Evolutionary conservation across 2,888 invertebrate species (phyloP).

Genomic region (Nephrocerus scutellatus): DNA sequence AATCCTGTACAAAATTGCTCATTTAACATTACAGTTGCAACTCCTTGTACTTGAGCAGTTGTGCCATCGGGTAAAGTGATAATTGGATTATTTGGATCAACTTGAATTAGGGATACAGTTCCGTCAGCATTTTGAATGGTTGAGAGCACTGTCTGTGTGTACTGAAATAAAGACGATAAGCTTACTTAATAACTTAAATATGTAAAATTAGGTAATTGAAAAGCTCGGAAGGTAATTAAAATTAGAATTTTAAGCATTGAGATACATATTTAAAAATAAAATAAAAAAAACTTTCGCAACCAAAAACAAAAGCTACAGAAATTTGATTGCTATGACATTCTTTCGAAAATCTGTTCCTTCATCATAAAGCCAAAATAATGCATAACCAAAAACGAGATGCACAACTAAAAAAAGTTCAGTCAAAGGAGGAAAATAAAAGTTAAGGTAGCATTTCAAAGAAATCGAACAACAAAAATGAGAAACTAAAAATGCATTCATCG

Average conservation of each 20-base stretch:
- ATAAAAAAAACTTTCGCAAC: constrained; percentile 10
- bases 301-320: constrained; percentile 16
- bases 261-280: constrained; percentile 4
- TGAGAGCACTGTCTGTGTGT: constrained; percentile 85
- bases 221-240: no score
- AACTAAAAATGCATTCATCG: constrained; percentile 13
- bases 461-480: constrained; percentile 13
- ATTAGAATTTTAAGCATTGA: no score
- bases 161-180: constrained; percentile 49
- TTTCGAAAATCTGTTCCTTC: no score
- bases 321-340: no score
- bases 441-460: no score
- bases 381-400: constrained; percentile 10
- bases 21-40: constrained; percentile 39
- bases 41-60: constrained; percentile 83
- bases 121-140: constrained; percentile 96
- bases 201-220: neutral
- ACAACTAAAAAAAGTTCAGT: constrained; percentile 20
- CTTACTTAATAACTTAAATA: neutral
- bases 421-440: no score
- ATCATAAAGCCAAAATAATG: no score
- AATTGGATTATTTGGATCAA: constrained; percentile 88
- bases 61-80: constrained; percentile 94
- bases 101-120: constrained; percentile 90
- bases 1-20: neutral